A percentile compares a stretch with the other conserved stretches of the same genome.
phyloP scores from a whole-genome alignment of 2,113 vertebrate genomes.

The Gallinago undulata region DNA sequence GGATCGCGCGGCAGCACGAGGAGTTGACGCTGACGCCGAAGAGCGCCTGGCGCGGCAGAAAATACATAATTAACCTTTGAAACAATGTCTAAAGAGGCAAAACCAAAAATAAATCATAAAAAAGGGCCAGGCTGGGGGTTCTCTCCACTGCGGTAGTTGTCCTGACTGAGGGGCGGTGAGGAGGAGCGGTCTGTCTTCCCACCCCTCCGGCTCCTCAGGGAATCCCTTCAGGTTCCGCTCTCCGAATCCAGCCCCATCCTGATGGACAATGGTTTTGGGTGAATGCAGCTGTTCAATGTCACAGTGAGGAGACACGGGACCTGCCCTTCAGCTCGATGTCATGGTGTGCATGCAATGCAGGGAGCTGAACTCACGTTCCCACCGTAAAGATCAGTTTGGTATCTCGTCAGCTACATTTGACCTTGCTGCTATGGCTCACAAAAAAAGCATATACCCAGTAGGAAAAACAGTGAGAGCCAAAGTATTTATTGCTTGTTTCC shows the following conservation, averaged over 20 bases:
- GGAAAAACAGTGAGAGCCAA: not conserved
- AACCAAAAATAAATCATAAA: too few species aligned
- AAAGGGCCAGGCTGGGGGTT: too few species aligned
- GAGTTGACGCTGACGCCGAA: rapidly evolving
- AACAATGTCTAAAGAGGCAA: too few species aligned
- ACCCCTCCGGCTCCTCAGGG: rapidly evolving
- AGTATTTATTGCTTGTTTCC: not conserved
- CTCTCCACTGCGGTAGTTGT: rapidly evolving
- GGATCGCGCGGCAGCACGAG: rapidly evolving
- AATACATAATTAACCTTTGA: not conserved
- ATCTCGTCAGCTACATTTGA: rapidly evolving
- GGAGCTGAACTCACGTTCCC: not conserved
- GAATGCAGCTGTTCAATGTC: rapidly evolving
- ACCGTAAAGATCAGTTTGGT: rapidly evolving
- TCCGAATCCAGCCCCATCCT: not conserved
- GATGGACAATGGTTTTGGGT: rapidly evolving
- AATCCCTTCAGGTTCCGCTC: not conserved
- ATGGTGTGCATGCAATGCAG: rapidly evolving
- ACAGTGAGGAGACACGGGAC: not conserved
- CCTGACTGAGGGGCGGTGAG: not conserved
- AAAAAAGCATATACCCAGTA: not conserved
- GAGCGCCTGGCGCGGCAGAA: rapidly evolving
- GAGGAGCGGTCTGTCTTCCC: rapidly evolving
- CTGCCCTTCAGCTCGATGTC: not conserved
- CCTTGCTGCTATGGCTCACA: not conserved